Evolutionary conservation across 2,113 vertebrate genomes (phyloP), one percentile per base, ranked within the genome.

Genomic region (Rhipidura dahli): DNA sequence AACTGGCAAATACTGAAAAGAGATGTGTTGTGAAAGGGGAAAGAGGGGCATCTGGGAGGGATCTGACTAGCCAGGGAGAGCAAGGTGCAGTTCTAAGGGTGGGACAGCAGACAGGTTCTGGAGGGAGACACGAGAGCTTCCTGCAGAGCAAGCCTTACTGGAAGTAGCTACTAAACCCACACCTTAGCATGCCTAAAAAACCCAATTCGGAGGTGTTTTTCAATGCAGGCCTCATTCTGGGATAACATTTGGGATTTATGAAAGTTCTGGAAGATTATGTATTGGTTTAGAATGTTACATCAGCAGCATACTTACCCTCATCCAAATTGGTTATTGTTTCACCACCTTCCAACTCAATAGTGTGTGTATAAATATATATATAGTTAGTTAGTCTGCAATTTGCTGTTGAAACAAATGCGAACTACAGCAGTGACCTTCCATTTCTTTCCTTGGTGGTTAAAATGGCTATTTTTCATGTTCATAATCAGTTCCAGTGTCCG

Each of bases 21-120:
- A 42, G 3, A 22, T 15, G 7, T 13, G 2, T 10, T 59, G 39
- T 53, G 30, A 71, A 83, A 57, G n/a, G 21, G 45, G 3, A 66
- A 81, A 26, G 33, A 40, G 21, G 4, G 31, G n/a, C 11, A 53
- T 47, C 39, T 18, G 12, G 65, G 66, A 24, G 37, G 65, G 20
- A 23, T 83, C 23, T 37, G 35, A 13, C 9, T 7, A 54, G 26
- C 24, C 24, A 24, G 11, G 35, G 28, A 17, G 11, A 66, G 39
- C 15, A 45, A 17, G 19, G 12, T 40, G 66, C 1, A 21, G 16
- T 31, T 59, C 21, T 56, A 15, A 47, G 51, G n/a, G 30, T 90
- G 45, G 65, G 73, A 90, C 35, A 37, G 24, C 17, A 19, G 24
- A 3, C 1, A 0, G 0, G 6, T 54, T 82, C 51, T 49, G 47